Evolutionary conservation across 2,113 vertebrate genomes (phyloP).

Genomic region (Eulemur macaco): DNA sequence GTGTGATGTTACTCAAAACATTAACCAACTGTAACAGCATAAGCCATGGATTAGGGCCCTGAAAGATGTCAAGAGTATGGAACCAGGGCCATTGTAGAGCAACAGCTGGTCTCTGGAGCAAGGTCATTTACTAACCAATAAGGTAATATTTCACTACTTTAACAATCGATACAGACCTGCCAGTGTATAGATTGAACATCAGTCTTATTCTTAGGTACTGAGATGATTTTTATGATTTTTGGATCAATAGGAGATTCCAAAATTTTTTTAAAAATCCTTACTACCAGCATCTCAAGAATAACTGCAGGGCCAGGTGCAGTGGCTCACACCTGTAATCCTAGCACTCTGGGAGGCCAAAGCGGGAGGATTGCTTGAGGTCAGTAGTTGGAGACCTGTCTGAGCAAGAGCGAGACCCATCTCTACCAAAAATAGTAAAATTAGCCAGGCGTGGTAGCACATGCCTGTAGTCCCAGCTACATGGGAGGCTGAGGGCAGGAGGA

Average conservation of each 20-base stretch:
- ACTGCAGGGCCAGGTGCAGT: background rate
- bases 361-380: too few relatives aligned
- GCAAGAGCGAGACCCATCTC: too few relatives aligned
- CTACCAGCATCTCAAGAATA: conserved; percentile 13
- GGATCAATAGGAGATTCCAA: background rate
- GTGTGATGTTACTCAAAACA: background rate
- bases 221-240: background rate
- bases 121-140: background rate
- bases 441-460: too few relatives aligned
- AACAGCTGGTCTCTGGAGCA: background rate
- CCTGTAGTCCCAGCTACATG: too few relatives aligned
- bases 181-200: background rate
- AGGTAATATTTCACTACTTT: background rate
- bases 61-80: background rate
- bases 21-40: background rate
- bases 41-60: background rate
- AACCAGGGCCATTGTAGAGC: background rate
- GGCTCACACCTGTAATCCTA: too few relatives aligned
- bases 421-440: too few relatives aligned
- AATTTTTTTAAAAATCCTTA: background rate
- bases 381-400: too few relatives aligned
- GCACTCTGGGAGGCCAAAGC: too few relatives aligned
- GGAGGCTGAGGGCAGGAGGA: too few relatives aligned
- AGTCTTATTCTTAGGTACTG: background rate
- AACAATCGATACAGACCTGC: background rate